phyloP scores from a whole-genome alignment of 2,888 invertebrate genomes.

The Timema cristinae region DNA sequence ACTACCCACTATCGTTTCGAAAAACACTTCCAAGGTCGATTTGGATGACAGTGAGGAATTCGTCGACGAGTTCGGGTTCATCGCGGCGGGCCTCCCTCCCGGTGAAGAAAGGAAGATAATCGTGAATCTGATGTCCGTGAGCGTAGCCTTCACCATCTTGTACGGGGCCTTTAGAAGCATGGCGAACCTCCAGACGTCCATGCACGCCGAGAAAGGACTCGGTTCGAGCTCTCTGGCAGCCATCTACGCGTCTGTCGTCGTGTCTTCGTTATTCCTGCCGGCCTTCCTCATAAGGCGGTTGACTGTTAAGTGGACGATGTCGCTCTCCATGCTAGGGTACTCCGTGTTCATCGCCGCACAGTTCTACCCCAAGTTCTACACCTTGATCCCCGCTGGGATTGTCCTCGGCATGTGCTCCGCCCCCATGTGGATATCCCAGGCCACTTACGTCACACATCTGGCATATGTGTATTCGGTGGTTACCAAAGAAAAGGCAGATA shows the following conservation, averaged over 20 bases:
- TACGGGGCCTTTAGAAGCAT: slow-evolving; percentile 92
- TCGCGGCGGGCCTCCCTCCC: slow-evolving; percentile 53
- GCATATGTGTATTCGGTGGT: slow-evolving; percentile 87
- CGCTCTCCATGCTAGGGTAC: slow-evolving; percentile 88
- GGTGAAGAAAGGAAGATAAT: slow-evolving; percentile 87
- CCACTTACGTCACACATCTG: slow-evolving; percentile 92
- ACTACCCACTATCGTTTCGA: too few species aligned
- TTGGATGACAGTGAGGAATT: too few species aligned
- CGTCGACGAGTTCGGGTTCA: too few species aligned
- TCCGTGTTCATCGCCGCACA: slow-evolving; percentile 93
- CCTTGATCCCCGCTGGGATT: slow-evolving; percentile 88
- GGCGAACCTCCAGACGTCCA: slow-evolving; percentile 89
- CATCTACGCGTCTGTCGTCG: slow-evolving; percentile 86
- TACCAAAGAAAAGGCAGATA: slow-evolving; percentile 81
- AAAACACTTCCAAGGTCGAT: too few species aligned
- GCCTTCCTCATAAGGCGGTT: slow-evolving; percentile 88
- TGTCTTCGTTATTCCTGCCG: slow-evolving; percentile 94
- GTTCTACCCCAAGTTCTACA: slow-evolving; percentile 81
- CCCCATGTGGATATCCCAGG: slow-evolving; percentile 98
- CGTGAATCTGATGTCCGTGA: slow-evolving; percentile 87
- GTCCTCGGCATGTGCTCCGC: slow-evolving; percentile 94
- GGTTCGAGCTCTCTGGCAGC: slow-evolving; percentile 87
- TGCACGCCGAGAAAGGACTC: slow-evolving; percentile 83
- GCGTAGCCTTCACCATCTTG: slow-evolving; percentile 91
- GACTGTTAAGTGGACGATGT: slow-evolving; percentile 95